Evolutionary conservation across 2,888 invertebrate genomes (phyloP).

Genomic region (Agrilus mali): DNA sequence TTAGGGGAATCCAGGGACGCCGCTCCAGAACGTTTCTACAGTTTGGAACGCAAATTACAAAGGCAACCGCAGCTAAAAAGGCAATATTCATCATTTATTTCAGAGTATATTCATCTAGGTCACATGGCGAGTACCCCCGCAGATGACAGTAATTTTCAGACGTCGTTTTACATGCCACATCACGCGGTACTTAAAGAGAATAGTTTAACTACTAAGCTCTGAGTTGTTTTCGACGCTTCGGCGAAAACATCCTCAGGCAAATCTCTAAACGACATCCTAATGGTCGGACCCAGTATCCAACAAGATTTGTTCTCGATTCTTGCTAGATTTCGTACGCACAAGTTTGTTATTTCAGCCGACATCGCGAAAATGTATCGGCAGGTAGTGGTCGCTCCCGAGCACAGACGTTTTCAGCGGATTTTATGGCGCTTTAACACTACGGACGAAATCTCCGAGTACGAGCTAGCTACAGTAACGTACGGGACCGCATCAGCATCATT

Average conservation of each 20-base stretch:
- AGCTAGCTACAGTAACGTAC: slow-evolving; percentile 22
- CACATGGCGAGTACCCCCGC: slow-evolving; percentile 9
- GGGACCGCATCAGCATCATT: slow-evolving; percentile 22
- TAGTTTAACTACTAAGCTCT: slow-evolving; percentile 21
- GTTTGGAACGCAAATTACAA: slow-evolving; percentile 13
- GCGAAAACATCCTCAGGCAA: slow-evolving; percentile 14
- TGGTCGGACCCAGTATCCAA: slow-evolving; percentile 23
- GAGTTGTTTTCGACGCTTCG: slow-evolving; percentile 25
- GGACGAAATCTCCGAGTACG: slow-evolving; percentile 10
- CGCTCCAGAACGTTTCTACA: slow-evolving; percentile 15
- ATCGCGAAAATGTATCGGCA: slow-evolving; percentile 28
- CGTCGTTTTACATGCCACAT: no score
- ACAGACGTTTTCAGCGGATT: slow-evolving; percentile 25
- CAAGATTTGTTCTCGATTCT: slow-evolving; percentile 22
- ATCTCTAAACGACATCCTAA: slow-evolving; percentile 23
- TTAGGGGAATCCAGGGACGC: slow-evolving; percentile 14
- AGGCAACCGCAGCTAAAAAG: slow-evolving; percentile 12
- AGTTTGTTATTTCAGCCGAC: slow-evolving; percentile 22
- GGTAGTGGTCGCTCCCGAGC: slow-evolving; percentile 16
- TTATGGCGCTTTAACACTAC: slow-evolving; percentile 20
- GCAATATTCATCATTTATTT: slow-evolving; percentile 12
- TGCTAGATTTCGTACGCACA: slow-evolving; percentile 18
- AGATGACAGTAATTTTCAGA: no score
- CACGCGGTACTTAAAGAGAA: slow-evolving; percentile 22
- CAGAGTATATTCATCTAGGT: slow-evolving; percentile 12